These are phyloP conservation scores for Pyrocephalus nanus DNA, from an alignment of 2,797 vertebrate genomes.

Conservation along the genomic window DNA sequence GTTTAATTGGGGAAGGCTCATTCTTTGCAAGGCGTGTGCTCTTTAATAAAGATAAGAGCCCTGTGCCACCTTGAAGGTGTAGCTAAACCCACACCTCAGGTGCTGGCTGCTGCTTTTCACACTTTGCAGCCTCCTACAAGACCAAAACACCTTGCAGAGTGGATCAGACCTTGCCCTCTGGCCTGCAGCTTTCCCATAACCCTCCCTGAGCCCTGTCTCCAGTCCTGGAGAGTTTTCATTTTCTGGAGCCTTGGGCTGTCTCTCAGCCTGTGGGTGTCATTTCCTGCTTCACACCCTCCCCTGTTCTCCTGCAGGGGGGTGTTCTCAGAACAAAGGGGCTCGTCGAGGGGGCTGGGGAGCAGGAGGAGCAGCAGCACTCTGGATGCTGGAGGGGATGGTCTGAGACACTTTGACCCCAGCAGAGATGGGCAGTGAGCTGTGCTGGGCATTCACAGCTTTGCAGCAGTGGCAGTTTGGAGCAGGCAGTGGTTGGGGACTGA, in stretches of 20 bases:
- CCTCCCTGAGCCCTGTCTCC: background rate
- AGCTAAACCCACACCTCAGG: background rate
- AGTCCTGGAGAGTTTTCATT: background rate
- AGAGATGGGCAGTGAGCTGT: rapidly evolving
- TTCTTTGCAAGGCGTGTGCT: background rate
- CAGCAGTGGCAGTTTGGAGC: background rate
- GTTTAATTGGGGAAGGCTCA: background rate
- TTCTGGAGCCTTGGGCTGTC: background rate
- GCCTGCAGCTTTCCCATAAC: background rate
- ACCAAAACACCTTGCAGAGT: background rate
- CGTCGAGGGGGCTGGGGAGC: background rate
- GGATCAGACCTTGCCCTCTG: background rate
- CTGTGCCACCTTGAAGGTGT: background rate
- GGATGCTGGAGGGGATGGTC: background rate
- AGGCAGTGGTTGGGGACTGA: rapidly evolving
- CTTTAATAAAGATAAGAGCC: background rate
- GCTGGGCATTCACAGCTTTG: background rate
- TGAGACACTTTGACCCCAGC: rapidly evolving
- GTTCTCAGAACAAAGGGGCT: background rate
- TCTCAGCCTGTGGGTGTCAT: background rate
- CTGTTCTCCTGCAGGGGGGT: rapidly evolving
- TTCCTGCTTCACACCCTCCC: background rate
- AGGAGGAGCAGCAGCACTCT: background rate
- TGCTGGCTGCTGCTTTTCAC: background rate
- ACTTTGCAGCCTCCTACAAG: background rate